phyloP scores from a whole-genome alignment of 2,113 vertebrate species.

The Macaca nemestrina region DNA sequence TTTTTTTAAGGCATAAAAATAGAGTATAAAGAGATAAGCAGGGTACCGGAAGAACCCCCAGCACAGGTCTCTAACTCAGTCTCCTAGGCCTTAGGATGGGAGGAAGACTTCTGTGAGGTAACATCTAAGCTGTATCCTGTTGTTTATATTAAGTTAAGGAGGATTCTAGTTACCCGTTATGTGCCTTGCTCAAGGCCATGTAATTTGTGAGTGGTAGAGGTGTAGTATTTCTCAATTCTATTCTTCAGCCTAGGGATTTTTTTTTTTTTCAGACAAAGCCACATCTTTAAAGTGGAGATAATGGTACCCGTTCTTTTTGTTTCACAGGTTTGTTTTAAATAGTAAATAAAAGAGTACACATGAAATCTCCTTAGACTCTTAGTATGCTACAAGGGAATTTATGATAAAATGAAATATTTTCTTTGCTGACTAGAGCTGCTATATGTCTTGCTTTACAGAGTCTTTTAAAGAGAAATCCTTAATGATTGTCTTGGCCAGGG shows the following conservation, averaged over 20 bases:
- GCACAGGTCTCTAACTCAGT: not conserved
- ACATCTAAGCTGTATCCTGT: not conserved
- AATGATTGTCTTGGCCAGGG: not conserved
- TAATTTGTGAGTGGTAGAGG: not conserved
- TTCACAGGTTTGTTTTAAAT: constrained; percentile 14
- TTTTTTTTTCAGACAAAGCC: not conserved
- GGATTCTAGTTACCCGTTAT: not conserved
- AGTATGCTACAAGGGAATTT: not conserved
- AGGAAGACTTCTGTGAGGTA: not conserved
- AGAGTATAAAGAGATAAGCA: not conserved
- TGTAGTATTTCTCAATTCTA: not conserved
- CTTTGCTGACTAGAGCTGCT: not conserved
- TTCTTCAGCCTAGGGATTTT: not conserved
- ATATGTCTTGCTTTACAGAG: not conserved
- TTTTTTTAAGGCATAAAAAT: not conserved
- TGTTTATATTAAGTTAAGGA: not conserved
- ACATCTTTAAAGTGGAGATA: not conserved
- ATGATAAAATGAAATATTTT: not conserved
- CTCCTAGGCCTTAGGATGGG: not conserved
- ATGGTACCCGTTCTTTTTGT: not conserved
- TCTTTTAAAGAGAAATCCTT: constrained; percentile 9
- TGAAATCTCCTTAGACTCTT: not conserved
- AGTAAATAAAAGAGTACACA: not conserved
- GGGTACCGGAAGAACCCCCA: not conserved
- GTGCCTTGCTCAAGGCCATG: not conserved